Evolutionary conservation across 2,888 invertebrate species (phyloP).

Genomic region (Gibbula magus): DNA sequence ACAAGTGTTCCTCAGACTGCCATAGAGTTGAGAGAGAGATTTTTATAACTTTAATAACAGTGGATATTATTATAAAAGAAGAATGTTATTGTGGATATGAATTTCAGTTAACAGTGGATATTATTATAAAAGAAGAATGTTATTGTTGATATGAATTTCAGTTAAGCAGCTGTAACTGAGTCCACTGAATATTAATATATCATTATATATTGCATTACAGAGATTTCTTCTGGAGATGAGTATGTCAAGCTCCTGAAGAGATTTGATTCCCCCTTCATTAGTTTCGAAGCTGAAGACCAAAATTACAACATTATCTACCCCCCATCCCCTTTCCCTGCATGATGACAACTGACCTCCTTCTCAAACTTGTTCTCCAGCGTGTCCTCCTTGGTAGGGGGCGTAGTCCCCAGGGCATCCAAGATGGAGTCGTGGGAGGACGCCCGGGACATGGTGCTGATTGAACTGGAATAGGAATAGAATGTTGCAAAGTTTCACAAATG

Average conservation of each 20-base stretch:
- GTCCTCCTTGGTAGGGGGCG: slow-evolving; percentile 50
- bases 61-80: too few species aligned
- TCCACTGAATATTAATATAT: too few species aligned
- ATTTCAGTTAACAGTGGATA: too few species aligned
- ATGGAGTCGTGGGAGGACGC: slow-evolving; percentile 64
- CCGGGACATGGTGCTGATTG: slow-evolving; percentile 50
- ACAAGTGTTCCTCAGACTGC: too few species aligned
- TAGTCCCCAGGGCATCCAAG: slow-evolving; percentile 58
- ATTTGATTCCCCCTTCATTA: not conserved
- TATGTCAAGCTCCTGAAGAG: not conserved
- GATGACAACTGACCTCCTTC: slow-evolving; percentile 51
- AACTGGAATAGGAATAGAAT: not conserved
- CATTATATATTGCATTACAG: too few species aligned
- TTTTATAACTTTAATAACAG: too few species aligned
- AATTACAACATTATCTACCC: not conserved
- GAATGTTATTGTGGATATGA: too few species aligned
- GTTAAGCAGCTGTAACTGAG: too few species aligned
- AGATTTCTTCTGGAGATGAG: not conserved
- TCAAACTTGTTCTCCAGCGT: slow-evolving; percentile 56
- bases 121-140: too few species aligned
- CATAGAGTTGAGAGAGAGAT: too few species aligned
- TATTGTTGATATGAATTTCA: too few species aligned
- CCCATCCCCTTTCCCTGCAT: not conserved
- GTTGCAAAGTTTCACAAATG: too few species aligned
- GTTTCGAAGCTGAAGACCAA: not conserved